A percentile compares a stretch with the other conserved stretches of the same genome.
Conservation (phyloP, 2,797 vertebrate species). For the Clarias fuscus region DNA sequence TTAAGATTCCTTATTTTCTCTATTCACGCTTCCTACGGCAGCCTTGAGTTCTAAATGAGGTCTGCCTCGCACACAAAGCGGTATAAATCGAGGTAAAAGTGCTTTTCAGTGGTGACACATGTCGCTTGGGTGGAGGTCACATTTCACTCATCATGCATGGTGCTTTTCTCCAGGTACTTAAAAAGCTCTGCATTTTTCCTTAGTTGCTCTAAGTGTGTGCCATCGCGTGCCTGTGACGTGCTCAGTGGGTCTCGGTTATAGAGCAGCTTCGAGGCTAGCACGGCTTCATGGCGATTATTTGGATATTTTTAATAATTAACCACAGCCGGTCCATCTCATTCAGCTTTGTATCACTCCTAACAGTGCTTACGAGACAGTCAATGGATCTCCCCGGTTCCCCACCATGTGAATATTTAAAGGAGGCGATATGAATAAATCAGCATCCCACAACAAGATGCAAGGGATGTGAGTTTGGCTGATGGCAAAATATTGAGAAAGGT, state of each 20-base stretch:
- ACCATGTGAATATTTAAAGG: slow-evolving; percentile 70
- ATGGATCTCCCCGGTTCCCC: slow-evolving; percentile 57
- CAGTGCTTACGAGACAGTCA: slow-evolving; percentile 54
- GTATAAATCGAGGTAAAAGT: slow-evolving; percentile 53
- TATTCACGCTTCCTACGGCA: slow-evolving; percentile 43
- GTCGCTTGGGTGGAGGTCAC: slow-evolving; percentile 52
- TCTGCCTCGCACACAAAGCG: slow-evolving; percentile 43
- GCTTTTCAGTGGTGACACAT: slow-evolving; percentile 51
- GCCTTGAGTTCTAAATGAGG: slow-evolving; percentile 60
- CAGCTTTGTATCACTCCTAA: slow-evolving; percentile 47
- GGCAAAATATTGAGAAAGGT: slow-evolving; percentile 54
- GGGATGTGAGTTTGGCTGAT: slow-evolving; percentile 48
- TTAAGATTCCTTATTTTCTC: slow-evolving; percentile 51
- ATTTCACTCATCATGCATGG: slow-evolving; percentile 39
- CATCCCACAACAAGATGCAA: slow-evolving; percentile 58
- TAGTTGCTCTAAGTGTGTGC: slow-evolving; percentile 27
- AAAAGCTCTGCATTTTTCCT: slow-evolving; percentile 43
- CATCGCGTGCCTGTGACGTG: slow-evolving; percentile 1
- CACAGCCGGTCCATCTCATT: slow-evolving; percentile 41
- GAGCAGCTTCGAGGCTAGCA: slow-evolving; percentile 34
- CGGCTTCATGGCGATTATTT: slow-evolving; percentile 52
- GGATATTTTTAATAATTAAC: slow-evolving; percentile 62
- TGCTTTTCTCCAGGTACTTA: slow-evolving; percentile 31
- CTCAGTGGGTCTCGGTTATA: slow-evolving; percentile 8
- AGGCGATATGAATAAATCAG: slow-evolving; percentile 67